A percentile compares a stretch with the other conserved stretches of the same genome.
phyloP scores from a whole-genome alignment of 2,888 invertebrate genomes.

The Agonopterix heracliana region DNA sequence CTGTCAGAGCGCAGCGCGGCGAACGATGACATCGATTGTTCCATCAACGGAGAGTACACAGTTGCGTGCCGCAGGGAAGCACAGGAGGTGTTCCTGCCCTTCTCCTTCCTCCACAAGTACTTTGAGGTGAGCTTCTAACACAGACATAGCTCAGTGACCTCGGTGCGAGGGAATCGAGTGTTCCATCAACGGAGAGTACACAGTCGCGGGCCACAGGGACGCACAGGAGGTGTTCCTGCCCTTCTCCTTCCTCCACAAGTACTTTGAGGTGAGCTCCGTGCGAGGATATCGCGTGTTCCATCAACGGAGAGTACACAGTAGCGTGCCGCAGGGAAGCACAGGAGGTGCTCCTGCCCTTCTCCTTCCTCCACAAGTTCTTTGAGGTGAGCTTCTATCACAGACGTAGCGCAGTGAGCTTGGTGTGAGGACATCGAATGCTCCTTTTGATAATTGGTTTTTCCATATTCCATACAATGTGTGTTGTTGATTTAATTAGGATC shows the following conservation, averaged over 20 bases:
- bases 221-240: constrained; percentile 90
- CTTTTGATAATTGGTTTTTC: too few species aligned
- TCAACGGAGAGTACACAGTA: constrained; percentile 91
- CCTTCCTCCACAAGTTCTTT: constrained; percentile 94
- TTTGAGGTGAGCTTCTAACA: constrained; percentile 91
- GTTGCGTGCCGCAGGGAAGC: constrained; percentile 84
- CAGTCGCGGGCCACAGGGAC: constrained; percentile 85
- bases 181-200: constrained; percentile 84
- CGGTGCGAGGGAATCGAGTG: too few species aligned
- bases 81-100: constrained; percentile 93
- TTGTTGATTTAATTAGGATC: too few species aligned
- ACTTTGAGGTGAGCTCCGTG: constrained; percentile 88
- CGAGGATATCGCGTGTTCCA: constrained; percentile 86
- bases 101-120: constrained; percentile 93
- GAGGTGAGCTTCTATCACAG: constrained; percentile 86
- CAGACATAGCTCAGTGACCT: too few species aligned
- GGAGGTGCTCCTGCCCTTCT: constrained; percentile 94
- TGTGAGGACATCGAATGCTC: too few species aligned
- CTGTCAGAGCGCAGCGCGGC: constrained; percentile 50
- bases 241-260: constrained; percentile 93
- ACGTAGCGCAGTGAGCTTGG: too few species aligned
- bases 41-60: constrained; percentile 91
- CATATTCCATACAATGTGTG: too few species aligned
- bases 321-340: constrained; percentile 84
- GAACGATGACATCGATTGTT: constrained; percentile 83